Evolutionary conservation across 2,113 vertebrate genomes (phyloP), one percentile per base, ranked within the genome.

Genomic region (Lampris incognitus): DNA sequence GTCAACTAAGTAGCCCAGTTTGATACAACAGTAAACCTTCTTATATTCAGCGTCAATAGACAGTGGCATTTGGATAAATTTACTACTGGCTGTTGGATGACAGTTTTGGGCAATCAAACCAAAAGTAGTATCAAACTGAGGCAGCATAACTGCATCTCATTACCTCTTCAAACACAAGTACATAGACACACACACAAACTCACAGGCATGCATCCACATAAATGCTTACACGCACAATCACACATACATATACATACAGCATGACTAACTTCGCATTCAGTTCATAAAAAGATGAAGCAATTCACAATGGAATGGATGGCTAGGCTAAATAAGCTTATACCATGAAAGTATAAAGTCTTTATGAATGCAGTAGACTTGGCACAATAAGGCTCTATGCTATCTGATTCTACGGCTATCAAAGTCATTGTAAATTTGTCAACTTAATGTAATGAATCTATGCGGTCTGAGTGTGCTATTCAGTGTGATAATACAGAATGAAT

Each of bases 341-440:
- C 11, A 6, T 72, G 81, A 66, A 66, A 72, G 49, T 65, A 70
- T 72, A 40, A 66, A 36, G 55, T 38, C 54, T 44, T 2, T 67
- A 9, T 49, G 49, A 49, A 36, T 2, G 0, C 52, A 63, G 1
- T 69, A 36, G 49, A 76, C 54, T 40, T 79, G 69, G 5, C 65
- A 69, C 64, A 76, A 63, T 63, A 48, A 4, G 49, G 41, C 39
- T 73, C 57, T 46, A 36, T 60, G 69, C 69, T 44, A 9, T 62
- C 40, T 13, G 49, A 46, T 51, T 0, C 40, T 58, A 1, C 44
- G 46, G 41, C 36, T 48, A 55, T 61, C 38, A 52, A 49, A 13
- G 75, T 60, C 75, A 60, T 54, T 64, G 61, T 41, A 58, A 48
- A 54, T 40, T 68, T 61, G 64, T 50, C 65, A 49, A 24, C 5